Conservation (phyloP, 1,140 invertebrate genomes). For the Monomorium pharaonis region DNA sequence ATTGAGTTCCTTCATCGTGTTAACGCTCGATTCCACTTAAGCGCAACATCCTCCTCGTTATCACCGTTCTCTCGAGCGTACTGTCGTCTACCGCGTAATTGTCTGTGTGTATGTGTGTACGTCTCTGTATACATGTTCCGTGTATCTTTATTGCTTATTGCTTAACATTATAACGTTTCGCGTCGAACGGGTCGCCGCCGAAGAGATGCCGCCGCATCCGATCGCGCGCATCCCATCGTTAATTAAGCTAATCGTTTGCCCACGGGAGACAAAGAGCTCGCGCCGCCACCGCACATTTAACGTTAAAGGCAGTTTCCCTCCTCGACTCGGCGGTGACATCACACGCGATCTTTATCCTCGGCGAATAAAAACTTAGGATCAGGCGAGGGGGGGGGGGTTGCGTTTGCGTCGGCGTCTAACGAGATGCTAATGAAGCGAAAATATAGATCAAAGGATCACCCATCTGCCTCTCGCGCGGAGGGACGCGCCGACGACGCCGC, state of each 20-base stretch:
- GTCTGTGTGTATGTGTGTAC: slow-evolving; percentile 22
- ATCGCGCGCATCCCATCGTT: background rate
- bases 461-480: background rate
- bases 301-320: background rate
- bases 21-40: slow-evolving; percentile 64
- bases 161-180: slow-evolving; percentile 71
- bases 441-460: slow-evolving; percentile 29
- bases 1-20: slow-evolving; percentile 46
- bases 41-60: slow-evolving; percentile 59
- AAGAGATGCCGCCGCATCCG: slow-evolving; percentile 14
- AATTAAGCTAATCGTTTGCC: slow-evolving; percentile 12
- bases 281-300: background rate
- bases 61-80: slow-evolving; percentile 61
- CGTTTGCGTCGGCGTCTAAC: background rate
- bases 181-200: slow-evolving; percentile 8
- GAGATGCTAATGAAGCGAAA: slow-evolving; percentile 38
- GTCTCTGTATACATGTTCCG: slow-evolving; percentile 63
- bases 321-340: background rate
- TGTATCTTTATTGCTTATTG: slow-evolving; percentile 81
- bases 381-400: background rate
- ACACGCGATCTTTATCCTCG: slow-evolving; percentile 30
- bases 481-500: background rate
- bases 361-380: slow-evolving; percentile 19
- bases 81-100: slow-evolving; percentile 43
- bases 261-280: background rate